Evolutionary conservation across 2,797 vertebrate genomes (phyloP).

Genomic region (Kryptopterus vitreolus): DNA sequence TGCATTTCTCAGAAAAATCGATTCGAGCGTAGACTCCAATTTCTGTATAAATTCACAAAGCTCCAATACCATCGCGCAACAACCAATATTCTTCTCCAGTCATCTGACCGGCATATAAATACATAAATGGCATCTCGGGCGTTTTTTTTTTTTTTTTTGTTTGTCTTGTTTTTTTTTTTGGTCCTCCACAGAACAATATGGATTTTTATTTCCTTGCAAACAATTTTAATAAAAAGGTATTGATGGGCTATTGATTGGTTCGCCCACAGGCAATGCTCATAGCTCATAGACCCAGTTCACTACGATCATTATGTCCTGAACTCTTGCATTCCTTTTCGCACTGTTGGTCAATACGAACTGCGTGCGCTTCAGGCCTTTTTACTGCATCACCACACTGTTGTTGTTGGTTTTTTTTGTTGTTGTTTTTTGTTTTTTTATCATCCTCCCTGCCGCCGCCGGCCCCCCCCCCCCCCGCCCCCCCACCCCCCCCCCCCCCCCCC

Average conservation of each 20-base stretch:
- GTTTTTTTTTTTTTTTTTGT: too few species aligned
- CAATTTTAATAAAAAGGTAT: constrained; percentile 87
- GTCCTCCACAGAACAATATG: constrained; percentile 73
- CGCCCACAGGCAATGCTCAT: constrained; percentile 69
- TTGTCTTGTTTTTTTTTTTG: too few species aligned
- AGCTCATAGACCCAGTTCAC: constrained; percentile 71
- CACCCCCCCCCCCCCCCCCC: too few species aligned
- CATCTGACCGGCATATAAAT: constrained; percentile 71
- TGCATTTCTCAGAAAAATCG: constrained; percentile 78
- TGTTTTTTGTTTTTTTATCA: too few species aligned
- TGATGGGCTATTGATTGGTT: constrained; percentile 75
- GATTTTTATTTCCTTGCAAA: constrained; percentile 82
- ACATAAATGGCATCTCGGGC: constrained; percentile 72
- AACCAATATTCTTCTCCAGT: constrained; percentile 72
- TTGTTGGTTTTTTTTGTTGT: not conserved
- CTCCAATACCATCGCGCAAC: constrained; percentile 68
- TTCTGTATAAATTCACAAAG: constrained; percentile 61
- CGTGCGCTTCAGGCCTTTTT: constrained; percentile 66
- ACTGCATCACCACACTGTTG: constrained; percentile 53
- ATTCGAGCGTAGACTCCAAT: constrained; percentile 73
- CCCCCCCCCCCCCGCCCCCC: too few species aligned
- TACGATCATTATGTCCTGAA: constrained; percentile 80
- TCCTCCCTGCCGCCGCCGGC: too few species aligned
- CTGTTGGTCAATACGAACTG: constrained; percentile 75
- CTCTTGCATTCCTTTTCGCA: constrained; percentile 75